Base-by-base conservation (phyloP, 1,140 invertebrate species). In the Brachionus asplanchnoidis region DNA sequence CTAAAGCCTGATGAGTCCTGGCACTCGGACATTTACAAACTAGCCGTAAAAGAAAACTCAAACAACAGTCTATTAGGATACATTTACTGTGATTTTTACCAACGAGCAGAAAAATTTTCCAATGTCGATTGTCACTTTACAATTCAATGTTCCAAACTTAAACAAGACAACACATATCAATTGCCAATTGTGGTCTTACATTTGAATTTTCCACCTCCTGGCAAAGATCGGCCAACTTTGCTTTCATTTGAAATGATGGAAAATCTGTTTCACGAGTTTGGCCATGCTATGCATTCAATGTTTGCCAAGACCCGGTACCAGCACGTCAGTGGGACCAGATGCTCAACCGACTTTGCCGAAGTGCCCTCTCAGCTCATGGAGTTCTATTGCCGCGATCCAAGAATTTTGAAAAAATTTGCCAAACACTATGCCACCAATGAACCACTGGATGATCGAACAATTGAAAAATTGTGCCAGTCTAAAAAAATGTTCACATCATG, bases 281-380 rank as follows among this genome's bases (percentile, higher is more conserved):
- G 97, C 0, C 98, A 99, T 91, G 98, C 97, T 6, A 94, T 99
- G 92, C 98, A 99, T 90, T 99, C 97, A 5, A 99, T 99, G 96
- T 89, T 99, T 77, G 97, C 94, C 7, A 92, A 88, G 86, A 97
- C 97, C 0, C 92, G 93, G 84, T 97, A 98, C 91, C 97, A 99
- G 90, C 97, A 99, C 90, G 95, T 98, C 17, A 95, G 96, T 28
- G 97, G 91, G 85, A 99, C 98, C 0, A 91, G 98, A 85, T 99
- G 97, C 89, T 93, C 94, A 46, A 98, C 97, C 6, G 97, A 99
- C 91, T 95, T 99, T 88, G 97, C 97, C 4, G 98, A 99, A 92
- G 95, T 99, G 40, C 97, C 97, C 28, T 98, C 96, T 68, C 94
- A 98, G 85, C 91, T 99, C 17, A 98, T 99, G 96, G 97, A 99